These are phyloP conservation scores for Steinernema hermaphroditum DNA, from an alignment of 2,888 invertebrate species.

Conservation along the genomic window DNA sequence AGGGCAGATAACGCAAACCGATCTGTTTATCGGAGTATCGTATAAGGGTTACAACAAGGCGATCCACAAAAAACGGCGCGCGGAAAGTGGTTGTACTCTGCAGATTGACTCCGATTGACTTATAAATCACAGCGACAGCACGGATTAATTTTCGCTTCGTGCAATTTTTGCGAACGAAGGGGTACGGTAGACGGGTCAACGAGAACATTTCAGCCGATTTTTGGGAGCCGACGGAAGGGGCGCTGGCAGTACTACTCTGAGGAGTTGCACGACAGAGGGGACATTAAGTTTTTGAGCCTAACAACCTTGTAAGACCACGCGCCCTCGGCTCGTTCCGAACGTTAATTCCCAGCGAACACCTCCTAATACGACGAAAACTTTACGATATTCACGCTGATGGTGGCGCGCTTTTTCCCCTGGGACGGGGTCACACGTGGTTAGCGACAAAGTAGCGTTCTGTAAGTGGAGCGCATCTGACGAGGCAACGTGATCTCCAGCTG, in stretches of 20 bases:
- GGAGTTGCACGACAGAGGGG: slow-evolving; percentile 11
- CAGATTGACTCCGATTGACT: slow-evolving; percentile 18
- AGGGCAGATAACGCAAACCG: slow-evolving; percentile 24
- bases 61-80: slow-evolving; percentile 3
- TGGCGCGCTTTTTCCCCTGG: background rate
- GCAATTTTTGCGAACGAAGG: background rate
- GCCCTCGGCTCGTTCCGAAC: slow-evolving; percentile 23
- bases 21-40: slow-evolving; percentile 27
- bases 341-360: slow-evolving; percentile 7
- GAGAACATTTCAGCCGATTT: background rate
- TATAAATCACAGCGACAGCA: slow-evolving; percentile 21
- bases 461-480: too few relatives aligned
- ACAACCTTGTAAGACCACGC: slow-evolving; percentile 25
- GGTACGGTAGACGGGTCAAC: background rate
- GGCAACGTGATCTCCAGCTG: too few relatives aligned
- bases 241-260: background rate
- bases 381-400: background rate
- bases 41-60: slow-evolving; percentile 27
- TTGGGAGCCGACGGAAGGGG: background rate
- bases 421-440: too few relatives aligned
- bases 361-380: slow-evolving; percentile 16
- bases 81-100: slow-evolving; percentile 23
- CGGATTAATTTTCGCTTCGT: background rate
- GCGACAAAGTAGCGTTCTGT: too few relatives aligned
- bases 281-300: slow-evolving; percentile 28